These are phyloP conservation scores for Willowsia nigromaculata DNA, from an alignment of 2,888 invertebrate genomes.

Conservation along the genomic window DNA sequence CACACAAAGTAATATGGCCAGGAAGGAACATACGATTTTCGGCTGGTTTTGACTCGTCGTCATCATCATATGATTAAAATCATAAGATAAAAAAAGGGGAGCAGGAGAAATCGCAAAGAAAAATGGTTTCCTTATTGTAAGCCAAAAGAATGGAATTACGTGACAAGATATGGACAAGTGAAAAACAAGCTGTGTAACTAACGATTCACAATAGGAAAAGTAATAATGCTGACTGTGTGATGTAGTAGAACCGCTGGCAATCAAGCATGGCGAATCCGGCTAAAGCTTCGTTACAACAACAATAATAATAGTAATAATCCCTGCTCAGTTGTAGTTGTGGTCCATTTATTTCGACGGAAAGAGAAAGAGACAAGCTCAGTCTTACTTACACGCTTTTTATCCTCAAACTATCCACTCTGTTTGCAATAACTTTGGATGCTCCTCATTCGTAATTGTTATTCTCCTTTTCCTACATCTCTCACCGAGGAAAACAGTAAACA, in stretches of 20 bases:
- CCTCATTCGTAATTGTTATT: constrained; percentile 11
- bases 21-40: constrained; percentile 2
- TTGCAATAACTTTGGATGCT: constrained; percentile 27
- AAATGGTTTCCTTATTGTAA: constrained; percentile 58
- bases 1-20: background rate
- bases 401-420: background rate
- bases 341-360: constrained; percentile 16
- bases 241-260: constrained; percentile 38
- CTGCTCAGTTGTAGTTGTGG: constrained; percentile 40
- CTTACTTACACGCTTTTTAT: background rate
- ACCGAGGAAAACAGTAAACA: constrained; percentile 7
- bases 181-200: constrained; percentile 34
- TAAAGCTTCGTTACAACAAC: constrained; percentile 50
- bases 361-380: background rate
- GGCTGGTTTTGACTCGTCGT: constrained; percentile 19
- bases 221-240: constrained; percentile 37
- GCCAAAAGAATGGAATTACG: constrained; percentile 59
- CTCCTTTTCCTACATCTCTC: constrained; percentile 7
- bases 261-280: constrained; percentile 37
- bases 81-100: constrained; percentile 19
- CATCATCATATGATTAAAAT: constrained; percentile 32
- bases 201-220: constrained; percentile 25
- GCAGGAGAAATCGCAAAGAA: constrained; percentile 49
- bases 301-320: constrained; percentile 54
- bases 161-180: constrained; percentile 63